Percentiles rank a stretch among this genome's conserved stretches.
Conservation (phyloP, 2,113 vertebrate species). For the Gallinago jamesoni region DNA sequence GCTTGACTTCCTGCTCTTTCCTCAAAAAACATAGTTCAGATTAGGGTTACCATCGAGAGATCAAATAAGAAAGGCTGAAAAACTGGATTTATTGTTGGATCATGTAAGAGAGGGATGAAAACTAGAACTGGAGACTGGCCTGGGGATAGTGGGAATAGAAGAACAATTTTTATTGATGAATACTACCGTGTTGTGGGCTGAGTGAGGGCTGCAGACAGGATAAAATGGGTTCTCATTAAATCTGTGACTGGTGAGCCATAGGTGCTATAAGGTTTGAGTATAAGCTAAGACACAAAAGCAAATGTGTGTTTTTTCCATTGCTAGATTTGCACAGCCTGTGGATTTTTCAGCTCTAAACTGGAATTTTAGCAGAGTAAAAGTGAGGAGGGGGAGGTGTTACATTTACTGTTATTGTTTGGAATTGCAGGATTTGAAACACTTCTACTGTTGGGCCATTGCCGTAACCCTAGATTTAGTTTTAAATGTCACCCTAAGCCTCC, state of each 20-base stretch:
- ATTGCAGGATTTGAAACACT: background rate
- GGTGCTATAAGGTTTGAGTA: background rate
- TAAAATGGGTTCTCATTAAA: background rate
- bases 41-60: background rate
- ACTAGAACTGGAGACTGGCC: background rate
- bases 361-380: background rate
- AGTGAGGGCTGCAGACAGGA: background rate
- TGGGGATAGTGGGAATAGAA: background rate
- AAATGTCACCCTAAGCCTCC: background rate
- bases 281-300: background rate
- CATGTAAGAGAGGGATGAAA: background rate
- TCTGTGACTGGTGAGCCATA: background rate
- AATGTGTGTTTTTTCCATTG: background rate
- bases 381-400: background rate
- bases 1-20: background rate
- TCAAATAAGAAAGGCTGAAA: background rate
- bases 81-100: background rate
- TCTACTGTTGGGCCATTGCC: background rate
- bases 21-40: background rate
- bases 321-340: background rate
- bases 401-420: background rate
- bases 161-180: background rate
- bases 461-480: background rate
- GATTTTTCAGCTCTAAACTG: background rate
- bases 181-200: background rate